Percentiles rank a stretch among this genome's conserved stretches.
These are phyloP conservation scores for Colostygia pectinataria DNA, from an alignment of 2,888 invertebrate genomes.

Conservation along the genomic window DNA sequence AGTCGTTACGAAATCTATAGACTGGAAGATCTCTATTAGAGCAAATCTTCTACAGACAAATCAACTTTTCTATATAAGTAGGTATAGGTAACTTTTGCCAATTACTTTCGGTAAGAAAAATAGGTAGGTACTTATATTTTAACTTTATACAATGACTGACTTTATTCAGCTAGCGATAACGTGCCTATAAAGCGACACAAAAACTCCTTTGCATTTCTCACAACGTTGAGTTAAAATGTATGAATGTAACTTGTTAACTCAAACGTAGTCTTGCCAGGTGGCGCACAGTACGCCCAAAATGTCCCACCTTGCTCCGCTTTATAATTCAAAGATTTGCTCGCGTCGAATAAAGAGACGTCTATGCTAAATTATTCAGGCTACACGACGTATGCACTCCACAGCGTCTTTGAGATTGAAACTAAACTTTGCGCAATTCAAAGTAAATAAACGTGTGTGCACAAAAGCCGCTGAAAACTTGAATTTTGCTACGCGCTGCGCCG, in stretches of 20 bases:
- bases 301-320: conserved; percentile 61
- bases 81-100: not conserved
- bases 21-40: too few relatives aligned
- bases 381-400: conserved; percentile 41
- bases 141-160: too few relatives aligned
- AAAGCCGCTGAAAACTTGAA: conserved; percentile 28
- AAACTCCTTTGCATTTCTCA: conserved; percentile 41
- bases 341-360: conserved; percentile 67
- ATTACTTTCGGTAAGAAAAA: too few relatives aligned
- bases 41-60: too few relatives aligned
- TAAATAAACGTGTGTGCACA: conserved; percentile 33
- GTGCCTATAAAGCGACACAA: too few relatives aligned
- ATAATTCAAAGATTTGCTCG: conserved; percentile 78
- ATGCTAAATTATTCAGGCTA: conserved; percentile 66
- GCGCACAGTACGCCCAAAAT: conserved; percentile 53
- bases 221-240: conserved; percentile 73
- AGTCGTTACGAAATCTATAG: too few relatives aligned
- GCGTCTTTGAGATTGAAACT: conserved; percentile 37
- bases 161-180: too few relatives aligned
- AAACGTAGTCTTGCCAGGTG: conserved; percentile 56
- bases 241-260: conserved; percentile 73
- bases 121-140: too few relatives aligned
- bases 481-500: conserved; percentile 18
- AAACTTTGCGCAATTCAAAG: conserved; percentile 38
- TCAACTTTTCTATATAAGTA: too few relatives aligned